Evolutionary conservation across 2,888 invertebrate genomes (phyloP).

Genomic region (Catocala sponsa): DNA sequence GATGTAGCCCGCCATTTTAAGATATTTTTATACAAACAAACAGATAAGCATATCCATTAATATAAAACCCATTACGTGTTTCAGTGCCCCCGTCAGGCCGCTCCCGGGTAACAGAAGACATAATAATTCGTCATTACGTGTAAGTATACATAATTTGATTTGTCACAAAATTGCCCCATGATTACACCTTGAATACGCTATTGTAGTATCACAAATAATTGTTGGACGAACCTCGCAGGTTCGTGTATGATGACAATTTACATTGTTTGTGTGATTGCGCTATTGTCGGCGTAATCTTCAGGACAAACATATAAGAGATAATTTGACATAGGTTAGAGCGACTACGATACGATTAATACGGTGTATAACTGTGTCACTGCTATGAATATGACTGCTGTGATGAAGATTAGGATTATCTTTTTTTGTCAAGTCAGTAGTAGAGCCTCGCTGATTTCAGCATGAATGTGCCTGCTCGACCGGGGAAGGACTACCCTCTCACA

Average conservation of each 20-base stretch:
- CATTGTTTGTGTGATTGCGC: background rate
- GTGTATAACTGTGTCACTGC: too few species aligned
- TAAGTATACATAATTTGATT: slow-evolving; percentile 27
- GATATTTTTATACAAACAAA: background rate
- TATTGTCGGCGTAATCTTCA: too few species aligned
- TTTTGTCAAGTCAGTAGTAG: too few species aligned
- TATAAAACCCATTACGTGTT: background rate
- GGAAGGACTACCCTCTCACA: too few species aligned
- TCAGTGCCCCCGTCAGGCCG: slow-evolving; percentile 37
- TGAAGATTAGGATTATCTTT: too few species aligned
- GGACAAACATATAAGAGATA: too few species aligned
- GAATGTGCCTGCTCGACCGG: too few species aligned
- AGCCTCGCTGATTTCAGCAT: too few species aligned
- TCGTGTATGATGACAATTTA: slow-evolving; percentile 1
- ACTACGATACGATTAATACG: too few species aligned
- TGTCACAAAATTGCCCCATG: slow-evolving; percentile 30
- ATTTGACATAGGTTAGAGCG: too few species aligned
- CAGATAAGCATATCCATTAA: background rate
- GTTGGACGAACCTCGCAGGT: background rate
- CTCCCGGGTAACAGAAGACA: slow-evolving; percentile 21
- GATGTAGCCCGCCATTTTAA: background rate
- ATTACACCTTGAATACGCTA: slow-evolving; percentile 20
- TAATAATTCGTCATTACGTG: slow-evolving; percentile 47
- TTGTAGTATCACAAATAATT: background rate
- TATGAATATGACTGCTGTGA: too few species aligned